Conservation (phyloP, 2,888 invertebrate species). For the Dendrolimus houi region DNA sequence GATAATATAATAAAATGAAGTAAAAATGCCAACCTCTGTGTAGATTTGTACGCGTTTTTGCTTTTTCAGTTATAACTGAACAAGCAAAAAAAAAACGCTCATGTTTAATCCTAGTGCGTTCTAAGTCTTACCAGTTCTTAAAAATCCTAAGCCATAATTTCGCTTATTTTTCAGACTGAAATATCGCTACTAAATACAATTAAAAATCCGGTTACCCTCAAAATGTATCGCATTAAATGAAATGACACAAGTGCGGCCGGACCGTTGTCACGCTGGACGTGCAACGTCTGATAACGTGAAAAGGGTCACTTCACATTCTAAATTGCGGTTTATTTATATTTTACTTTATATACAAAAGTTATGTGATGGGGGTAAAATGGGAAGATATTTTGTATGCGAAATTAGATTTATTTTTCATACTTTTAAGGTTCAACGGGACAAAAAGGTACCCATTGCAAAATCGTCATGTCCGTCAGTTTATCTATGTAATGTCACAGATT, state of each 20-base stretch:
- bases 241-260: slow-evolving; percentile 16
- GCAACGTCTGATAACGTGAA: slow-evolving; percentile 27
- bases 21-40: too few relatives aligned
- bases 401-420: too few relatives aligned
- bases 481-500: too few relatives aligned
- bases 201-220: not conserved
- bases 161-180: not conserved
- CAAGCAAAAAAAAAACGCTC: too few relatives aligned
- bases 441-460: too few relatives aligned
- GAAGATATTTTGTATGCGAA: not conserved
- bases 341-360: slow-evolving; percentile 9
- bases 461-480: too few relatives aligned
- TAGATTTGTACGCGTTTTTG: too few relatives aligned
- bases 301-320: slow-evolving; percentile 28
- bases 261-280: slow-evolving; percentile 32
- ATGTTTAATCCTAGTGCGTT: too few relatives aligned
- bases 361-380: not conserved
- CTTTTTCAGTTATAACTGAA: too few relatives aligned
- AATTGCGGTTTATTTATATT: slow-evolving; percentile 17
- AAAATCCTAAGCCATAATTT: not conserved
- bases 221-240: slow-evolving; percentile 7
- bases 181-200: not conserved
- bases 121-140: too few relatives aligned
- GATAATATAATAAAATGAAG: too few relatives aligned
- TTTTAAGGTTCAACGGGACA: too few relatives aligned